Percentiles rank a stretch among this genome's conserved stretches.
Conservation (phyloP, 2,888 invertebrate species). For the Tortrix viridana region DNA sequence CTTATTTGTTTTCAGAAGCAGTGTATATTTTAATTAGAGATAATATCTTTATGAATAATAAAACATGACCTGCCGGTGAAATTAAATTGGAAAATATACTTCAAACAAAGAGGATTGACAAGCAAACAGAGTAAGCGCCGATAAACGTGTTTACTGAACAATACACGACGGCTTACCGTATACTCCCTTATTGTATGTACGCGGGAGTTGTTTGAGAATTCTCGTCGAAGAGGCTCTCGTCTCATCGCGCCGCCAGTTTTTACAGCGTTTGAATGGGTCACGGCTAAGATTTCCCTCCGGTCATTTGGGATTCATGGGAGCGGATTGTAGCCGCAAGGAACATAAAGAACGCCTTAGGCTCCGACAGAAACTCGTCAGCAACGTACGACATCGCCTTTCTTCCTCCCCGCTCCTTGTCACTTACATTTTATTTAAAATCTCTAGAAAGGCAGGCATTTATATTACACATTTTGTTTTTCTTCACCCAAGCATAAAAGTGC, state of each 20-base stretch:
- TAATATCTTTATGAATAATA: neutral
- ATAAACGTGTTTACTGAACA: slow-evolving; percentile 12
- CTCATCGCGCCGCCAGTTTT: slow-evolving; percentile 55
- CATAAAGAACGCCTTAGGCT: slow-evolving; percentile 81
- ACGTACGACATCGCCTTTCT: slow-evolving; percentile 64
- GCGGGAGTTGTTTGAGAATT: slow-evolving; percentile 41
- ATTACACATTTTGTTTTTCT: slow-evolving; percentile 53
- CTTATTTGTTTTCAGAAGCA: no score
- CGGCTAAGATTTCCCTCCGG: slow-evolving; percentile 84
- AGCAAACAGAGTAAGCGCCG: slow-evolving; percentile 7
- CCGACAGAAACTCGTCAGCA: slow-evolving; percentile 71
- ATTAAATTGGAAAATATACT: neutral
- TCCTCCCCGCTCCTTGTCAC: slow-evolving; percentile 60
- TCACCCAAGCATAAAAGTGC: slow-evolving; percentile 46
- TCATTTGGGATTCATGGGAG: slow-evolving; percentile 83
- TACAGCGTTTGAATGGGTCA: slow-evolving; percentile 78
- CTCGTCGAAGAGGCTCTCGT: slow-evolving; percentile 47
- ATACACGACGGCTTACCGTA: slow-evolving; percentile 12
- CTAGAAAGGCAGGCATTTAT: slow-evolving; percentile 55
- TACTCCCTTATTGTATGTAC: slow-evolving; percentile 11
- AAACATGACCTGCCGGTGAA: neutral
- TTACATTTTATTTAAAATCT: slow-evolving; percentile 65
- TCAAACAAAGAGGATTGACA: slow-evolving; percentile 1
- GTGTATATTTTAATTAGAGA: no score
- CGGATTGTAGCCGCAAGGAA: slow-evolving; percentile 80